Conservation (phyloP, 2,888 invertebrate genomes). For the Oxycera nigricornis region DNA sequence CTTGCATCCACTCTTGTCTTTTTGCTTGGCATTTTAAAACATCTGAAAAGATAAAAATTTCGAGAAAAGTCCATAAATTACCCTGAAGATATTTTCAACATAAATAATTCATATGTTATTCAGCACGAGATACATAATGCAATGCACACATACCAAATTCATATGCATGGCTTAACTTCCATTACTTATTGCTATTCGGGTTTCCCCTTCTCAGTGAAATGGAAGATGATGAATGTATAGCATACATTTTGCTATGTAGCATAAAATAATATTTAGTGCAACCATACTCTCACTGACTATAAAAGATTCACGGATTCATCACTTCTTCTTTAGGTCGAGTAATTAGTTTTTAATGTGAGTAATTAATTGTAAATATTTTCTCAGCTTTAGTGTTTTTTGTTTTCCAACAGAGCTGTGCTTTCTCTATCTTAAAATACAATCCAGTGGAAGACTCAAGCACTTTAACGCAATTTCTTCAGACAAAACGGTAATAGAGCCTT, state of each 20-base stretch:
- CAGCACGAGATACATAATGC: slow-evolving; percentile 36
- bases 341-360: slow-evolving; percentile 48
- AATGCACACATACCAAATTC: neutral
- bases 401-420: too few species aligned
- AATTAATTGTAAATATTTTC: slow-evolving; percentile 48
- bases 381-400: too few species aligned
- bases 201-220: slow-evolving; percentile 24
- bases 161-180: slow-evolving; percentile 18
- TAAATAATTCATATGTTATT: slow-evolving; percentile 46
- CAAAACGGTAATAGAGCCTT: too few species aligned
- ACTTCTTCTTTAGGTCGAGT: slow-evolving; percentile 39
- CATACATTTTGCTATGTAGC: slow-evolving; percentile 30
- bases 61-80: slow-evolving; percentile 46
- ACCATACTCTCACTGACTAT: slow-evolving; percentile 17
- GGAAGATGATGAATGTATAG: slow-evolving; percentile 46
- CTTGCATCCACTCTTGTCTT: neutral
- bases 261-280: neutral
- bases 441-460: too few species aligned
- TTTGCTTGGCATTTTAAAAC: slow-evolving; percentile 45
- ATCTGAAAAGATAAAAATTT: slow-evolving; percentile 45
- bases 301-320: slow-evolving; percentile 31
- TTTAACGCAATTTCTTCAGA: too few species aligned
- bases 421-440: too few species aligned
- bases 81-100: slow-evolving; percentile 47
- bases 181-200: slow-evolving; percentile 11